Percentiles rank a stretch among this genome's conserved stretches.
Evolutionary conservation across 2,113 vertebrate species (phyloP).

Genomic region (Motacilla tschutschensis): DNA sequence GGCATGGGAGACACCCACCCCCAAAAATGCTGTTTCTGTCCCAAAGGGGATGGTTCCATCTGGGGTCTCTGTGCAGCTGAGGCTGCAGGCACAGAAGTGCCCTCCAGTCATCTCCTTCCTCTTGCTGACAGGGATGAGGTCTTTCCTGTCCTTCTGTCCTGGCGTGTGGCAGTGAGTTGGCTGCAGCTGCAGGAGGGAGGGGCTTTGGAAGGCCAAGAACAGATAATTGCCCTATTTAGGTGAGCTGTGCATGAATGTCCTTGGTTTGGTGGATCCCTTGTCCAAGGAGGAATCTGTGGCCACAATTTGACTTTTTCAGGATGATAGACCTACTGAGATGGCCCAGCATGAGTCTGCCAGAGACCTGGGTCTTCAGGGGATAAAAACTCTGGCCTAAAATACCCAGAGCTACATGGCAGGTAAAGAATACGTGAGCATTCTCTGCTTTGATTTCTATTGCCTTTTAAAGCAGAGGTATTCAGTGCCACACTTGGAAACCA

Average conservation of each 20-base stretch:
- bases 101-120: not conserved
- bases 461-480: not conserved
- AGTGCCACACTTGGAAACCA: not conserved
- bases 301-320: not conserved
- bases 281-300: not conserved
- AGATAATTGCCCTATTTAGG: not conserved
- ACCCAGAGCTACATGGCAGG: not conserved
- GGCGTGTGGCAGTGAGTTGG: not conserved
- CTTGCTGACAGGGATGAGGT: not conserved
- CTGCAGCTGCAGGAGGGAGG: not conserved
- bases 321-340: not conserved
- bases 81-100: not conserved
- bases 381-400: not conserved
- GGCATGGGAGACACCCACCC: not conserved
- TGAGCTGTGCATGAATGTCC: not conserved
- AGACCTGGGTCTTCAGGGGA: not conserved
- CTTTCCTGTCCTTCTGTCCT: not conserved
- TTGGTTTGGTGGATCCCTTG: not conserved
- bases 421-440: not conserved
- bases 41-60: rapidly evolving
- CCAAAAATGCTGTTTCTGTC: not conserved
- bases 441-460: not conserved
- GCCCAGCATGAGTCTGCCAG: not conserved
- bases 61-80: not conserved
- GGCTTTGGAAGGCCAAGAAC: not conserved